These are phyloP conservation scores for Notiomystis cincta DNA, from an alignment of 2,113 vertebrate genomes.

Conservation along the genomic window DNA sequence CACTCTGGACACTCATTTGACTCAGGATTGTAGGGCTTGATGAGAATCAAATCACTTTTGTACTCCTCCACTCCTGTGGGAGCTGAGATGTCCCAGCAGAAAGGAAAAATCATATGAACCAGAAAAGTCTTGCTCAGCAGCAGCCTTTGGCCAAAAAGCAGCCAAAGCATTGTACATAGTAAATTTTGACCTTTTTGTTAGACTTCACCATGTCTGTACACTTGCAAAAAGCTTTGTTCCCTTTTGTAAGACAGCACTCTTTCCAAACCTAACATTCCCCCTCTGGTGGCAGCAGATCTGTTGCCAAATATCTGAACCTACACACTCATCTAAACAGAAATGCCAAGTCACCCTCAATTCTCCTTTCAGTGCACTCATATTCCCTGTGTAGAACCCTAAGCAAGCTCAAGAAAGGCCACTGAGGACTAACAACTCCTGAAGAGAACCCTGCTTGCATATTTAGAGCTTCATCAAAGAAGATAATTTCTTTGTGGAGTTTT, in stretches of 20 bases:
- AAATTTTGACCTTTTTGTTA: background rate
- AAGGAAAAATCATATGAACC: background rate
- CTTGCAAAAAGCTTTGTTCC: background rate
- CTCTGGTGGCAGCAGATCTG: background rate
- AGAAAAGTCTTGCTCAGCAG: background rate
- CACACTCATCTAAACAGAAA: background rate
- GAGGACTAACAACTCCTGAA: background rate
- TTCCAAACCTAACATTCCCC: background rate
- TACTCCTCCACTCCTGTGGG: background rate
- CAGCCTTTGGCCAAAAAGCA: background rate
- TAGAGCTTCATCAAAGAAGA: background rate
- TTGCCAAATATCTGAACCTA: background rate
- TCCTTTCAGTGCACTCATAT: background rate
- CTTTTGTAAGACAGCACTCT: background rate
- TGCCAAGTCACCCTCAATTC: background rate
- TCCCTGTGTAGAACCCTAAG: background rate
- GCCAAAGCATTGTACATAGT: background rate
- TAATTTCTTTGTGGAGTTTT: background rate
- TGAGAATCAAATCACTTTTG: background rate
- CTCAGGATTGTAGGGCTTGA: background rate
- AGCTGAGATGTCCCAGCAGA: background rate
- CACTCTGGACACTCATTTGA: background rate
- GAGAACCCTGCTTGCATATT: background rate
- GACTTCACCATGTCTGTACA: background rate
- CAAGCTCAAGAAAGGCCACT: background rate